Evolutionary conservation across 2,113 vertebrate species (phyloP).

Genomic region (Eurypyga helias): DNA sequence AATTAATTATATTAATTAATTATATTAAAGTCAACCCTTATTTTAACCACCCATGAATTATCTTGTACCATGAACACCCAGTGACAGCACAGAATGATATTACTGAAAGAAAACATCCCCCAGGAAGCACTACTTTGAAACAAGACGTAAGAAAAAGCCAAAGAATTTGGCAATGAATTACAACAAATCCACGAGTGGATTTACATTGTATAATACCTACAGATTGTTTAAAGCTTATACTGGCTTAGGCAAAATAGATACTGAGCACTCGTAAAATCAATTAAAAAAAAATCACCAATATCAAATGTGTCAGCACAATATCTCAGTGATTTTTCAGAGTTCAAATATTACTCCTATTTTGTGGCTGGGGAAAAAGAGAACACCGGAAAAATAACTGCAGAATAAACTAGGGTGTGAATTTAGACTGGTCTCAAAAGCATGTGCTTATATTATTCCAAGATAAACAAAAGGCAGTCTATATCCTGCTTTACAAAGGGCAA

Average conservation of each 20-base stretch:
- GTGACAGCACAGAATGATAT: background rate
- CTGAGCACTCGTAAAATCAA: background rate
- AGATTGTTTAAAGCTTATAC: background rate
- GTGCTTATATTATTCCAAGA: background rate
- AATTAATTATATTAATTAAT: too few species aligned
- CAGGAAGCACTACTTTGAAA: background rate
- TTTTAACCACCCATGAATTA: background rate
- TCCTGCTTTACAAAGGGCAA: background rate
- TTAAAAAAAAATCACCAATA: background rate
- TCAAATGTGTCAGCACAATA: background rate
- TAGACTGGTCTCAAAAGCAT: background rate
- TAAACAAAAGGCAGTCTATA: background rate
- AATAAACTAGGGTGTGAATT: background rate
- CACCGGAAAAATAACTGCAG: background rate
- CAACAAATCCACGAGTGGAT: background rate
- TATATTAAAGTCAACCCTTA: background rate
- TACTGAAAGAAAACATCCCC: background rate
- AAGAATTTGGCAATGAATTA: background rate
- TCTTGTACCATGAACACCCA: background rate
- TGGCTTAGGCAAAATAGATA: background rate
- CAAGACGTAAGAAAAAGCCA: accelerated
- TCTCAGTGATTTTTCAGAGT: background rate
- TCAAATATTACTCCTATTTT: background rate
- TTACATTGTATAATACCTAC: background rate
- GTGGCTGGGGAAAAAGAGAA: background rate